Base-by-base conservation (phyloP, 92 coral and sea anemone genomes). In the Siderastrea siderea region DNA sequence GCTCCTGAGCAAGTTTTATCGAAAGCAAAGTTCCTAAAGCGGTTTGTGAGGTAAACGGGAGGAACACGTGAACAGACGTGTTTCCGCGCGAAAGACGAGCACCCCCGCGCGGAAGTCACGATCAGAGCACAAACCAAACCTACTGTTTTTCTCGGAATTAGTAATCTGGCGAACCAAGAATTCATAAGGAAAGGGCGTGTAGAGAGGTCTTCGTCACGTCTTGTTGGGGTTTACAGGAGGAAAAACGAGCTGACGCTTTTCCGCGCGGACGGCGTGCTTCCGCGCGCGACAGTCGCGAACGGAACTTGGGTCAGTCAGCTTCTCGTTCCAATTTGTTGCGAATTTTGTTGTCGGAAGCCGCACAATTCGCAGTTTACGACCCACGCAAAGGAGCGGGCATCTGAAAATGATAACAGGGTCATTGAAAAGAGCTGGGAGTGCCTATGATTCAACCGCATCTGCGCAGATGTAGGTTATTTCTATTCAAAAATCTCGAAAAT, bases 301-400 rank as follows among this genome's bases (percentile, higher is more conserved):
- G 78, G 59, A 73, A 50, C 7, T 47, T 49, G 75, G 82, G 82
- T 78, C 70, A 78, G 62, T 11, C 12, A 16, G 38, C 71, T 63
- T 68, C 64, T 67, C 67, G 75, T 66, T 71, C 80, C 16, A 83
- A 83, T 83, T 71, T 38, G 87, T 83, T 84, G 47, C 73, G 73
- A 73, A 47, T 48, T 61, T 6, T 14, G 67, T 38, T 7, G 43
- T 47, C 80, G 87, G 87, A 84, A 84, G 65, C 79, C 80, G 55
- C 79, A 49, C 51, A 74, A 74, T 60, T 84, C 64, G 71, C 63
- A 50, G 63, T 62, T 74, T 51, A 61, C 14, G 55, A 38, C 87
- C 87, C 81, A 84, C 87, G 66, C 78, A 38, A 50, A 59, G 79
- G 59, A 50, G 7, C 63, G 17, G 73, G 45, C 52, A 74, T 63